A percentile compares a stretch with the other conserved stretches of the same genome.
phyloP scores from a whole-genome alignment of 2,113 vertebrate species.

The Protobothrops flavoviridis region DNA sequence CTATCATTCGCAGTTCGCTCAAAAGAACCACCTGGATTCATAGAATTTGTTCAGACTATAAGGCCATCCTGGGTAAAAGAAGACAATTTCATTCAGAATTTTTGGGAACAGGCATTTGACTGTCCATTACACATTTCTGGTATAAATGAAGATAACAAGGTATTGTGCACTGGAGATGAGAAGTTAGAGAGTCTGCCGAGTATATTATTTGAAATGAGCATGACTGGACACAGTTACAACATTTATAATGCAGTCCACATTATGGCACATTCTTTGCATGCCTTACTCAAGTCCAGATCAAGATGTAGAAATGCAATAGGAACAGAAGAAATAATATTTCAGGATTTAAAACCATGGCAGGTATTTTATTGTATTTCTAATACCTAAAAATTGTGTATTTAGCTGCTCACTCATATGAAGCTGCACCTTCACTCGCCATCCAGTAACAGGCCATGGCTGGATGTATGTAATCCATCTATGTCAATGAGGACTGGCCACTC shows the following conservation, averaged over 20 bases:
- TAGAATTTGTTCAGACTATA: neutral
- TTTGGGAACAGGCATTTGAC: neutral
- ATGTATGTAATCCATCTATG: neutral
- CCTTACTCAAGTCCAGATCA: neutral
- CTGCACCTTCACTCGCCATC: neutral
- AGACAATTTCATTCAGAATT: neutral
- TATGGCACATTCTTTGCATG: neutral
- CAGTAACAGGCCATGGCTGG: too few species aligned
- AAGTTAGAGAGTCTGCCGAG: neutral
- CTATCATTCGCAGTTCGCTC: neutral
- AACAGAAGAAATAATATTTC: neutral
- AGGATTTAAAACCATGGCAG: neutral
- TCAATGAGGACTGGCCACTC: neutral
- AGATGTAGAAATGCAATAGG: neutral
- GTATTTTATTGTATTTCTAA: neutral
- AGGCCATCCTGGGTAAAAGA: neutral
- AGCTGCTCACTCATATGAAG: neutral
- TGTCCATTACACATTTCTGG: neutral
- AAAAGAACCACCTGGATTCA: neutral
- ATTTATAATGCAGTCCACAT: neutral
- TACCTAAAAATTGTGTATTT: neutral
- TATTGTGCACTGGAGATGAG: neutral
- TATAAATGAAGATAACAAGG: neutral
- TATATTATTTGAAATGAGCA: neutral
- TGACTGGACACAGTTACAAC: neutral